Evolutionary conservation across 2,797 vertebrate genomes (phyloP), one percentile per base, ranked within the genome.

Genomic region (Pseudochirops cupreus): DNA sequence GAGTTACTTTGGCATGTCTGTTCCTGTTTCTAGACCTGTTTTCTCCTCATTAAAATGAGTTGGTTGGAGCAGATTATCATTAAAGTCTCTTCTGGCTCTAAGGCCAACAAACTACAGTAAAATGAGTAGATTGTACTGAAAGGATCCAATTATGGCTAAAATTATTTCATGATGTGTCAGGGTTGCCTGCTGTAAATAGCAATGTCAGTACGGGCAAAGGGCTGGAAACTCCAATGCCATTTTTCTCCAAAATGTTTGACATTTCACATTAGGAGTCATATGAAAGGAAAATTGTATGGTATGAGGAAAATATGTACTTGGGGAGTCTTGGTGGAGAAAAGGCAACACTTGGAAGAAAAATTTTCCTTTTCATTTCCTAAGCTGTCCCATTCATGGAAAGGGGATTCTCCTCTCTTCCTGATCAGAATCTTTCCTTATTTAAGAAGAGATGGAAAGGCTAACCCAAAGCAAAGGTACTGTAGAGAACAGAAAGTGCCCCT

Each of bases 401-500:
- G 67, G 59, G 94, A 91, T 96, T 96, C 87, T 97, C 56, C 93
- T 95, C 87, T 91, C 74, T n/a, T 7, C 24, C 9, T 14, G 57
- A 56, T 58, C 92, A 90, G 0, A 96, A 94, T 96, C 97, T 52
- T 94, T 96, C 33, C 92, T 91, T 92, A 9, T 96, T 97, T 93
- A 95, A 97, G 92, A 52, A 95, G 54, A 55, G 91, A 82, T 95
- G 67, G 0, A 56, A 57, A 29, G 67, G 93, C 93, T 46, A 26
- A 82, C 2, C 21, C 96, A 97, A 93, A 91, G 39, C 55, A 9
- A 62, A 87, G 50, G 52, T 26, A 57, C 90, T 29, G 3, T 50
- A 3, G 50, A 55, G 18, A 87, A 28, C 56, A 52, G 91, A 93
- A 92, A 18, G 90, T 56, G 55, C 95, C 53, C 21, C 91, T 94